These are phyloP conservation scores for Papilio protenor DNA, from an alignment of 2,888 invertebrate species.

Conservation along the genomic window DNA sequence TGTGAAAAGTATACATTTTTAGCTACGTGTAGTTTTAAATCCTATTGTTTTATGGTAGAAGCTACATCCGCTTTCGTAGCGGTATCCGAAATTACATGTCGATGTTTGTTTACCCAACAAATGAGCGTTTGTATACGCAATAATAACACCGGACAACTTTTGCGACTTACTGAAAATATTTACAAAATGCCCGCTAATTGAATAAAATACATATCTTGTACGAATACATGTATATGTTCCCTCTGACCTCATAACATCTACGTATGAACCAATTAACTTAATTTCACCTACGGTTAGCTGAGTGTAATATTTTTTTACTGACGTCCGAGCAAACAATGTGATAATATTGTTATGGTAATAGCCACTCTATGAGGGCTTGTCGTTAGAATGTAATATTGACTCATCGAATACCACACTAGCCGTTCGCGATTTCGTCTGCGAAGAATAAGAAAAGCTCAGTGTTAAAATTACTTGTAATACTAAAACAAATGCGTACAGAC, in stretches of 20 bases:
- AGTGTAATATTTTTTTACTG: constrained; percentile 6
- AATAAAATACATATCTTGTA: background rate
- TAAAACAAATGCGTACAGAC: too few relatives aligned
- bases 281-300: constrained; percentile 8
- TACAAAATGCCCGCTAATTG: too few relatives aligned
- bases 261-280: constrained; percentile 15
- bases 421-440: background rate
- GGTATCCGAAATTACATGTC: background rate
- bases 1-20: background rate
- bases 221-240: background rate
- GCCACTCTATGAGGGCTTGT: constrained; percentile 15
- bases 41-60: background rate
- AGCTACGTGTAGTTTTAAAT: background rate
- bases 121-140: background rate
- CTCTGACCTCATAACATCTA: background rate
- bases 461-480: background rate
- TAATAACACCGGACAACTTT: background rate
- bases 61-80: background rate
- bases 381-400: background rate
- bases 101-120: background rate
- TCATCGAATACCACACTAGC: background rate
- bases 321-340: constrained; percentile 1
- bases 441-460: background rate
- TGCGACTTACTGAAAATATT: background rate
- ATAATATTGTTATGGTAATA: constrained; percentile 15